Percentiles rank a stretch among this genome's conserved stretches.
phyloP scores from a whole-genome alignment of 2,888 invertebrate genomes.

The Tromatobia lineatoria region DNA sequence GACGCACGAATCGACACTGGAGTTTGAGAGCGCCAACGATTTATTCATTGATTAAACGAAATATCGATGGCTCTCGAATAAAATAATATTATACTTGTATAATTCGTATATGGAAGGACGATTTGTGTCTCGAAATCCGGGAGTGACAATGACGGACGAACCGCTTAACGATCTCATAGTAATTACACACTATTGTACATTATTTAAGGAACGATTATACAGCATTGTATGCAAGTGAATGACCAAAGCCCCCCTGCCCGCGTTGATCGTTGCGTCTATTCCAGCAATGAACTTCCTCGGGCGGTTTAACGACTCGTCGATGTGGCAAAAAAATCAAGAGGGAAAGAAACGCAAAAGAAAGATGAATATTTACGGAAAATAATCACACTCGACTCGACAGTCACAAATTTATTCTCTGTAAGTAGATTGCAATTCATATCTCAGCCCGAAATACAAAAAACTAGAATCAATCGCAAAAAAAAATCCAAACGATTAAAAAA shows the following conservation, averaged over 20 bases:
- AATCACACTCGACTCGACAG: slow-evolving; percentile 36
- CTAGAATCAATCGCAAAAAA: slow-evolving; percentile 30
- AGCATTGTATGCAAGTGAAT: slow-evolving; percentile 19
- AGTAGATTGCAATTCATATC: slow-evolving; percentile 44
- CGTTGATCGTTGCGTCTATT: slow-evolving; percentile 26
- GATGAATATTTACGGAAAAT: slow-evolving; percentile 16
- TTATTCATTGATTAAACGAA: slow-evolving; percentile 19
- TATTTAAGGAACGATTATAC: slow-evolving; percentile 43
- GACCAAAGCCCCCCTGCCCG: not conserved
- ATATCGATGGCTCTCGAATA: slow-evolving; percentile 39
- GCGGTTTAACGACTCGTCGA: slow-evolving; percentile 7
- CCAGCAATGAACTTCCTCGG: slow-evolving; percentile 14
- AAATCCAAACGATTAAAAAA: not conserved
- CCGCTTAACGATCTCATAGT: slow-evolving; percentile 61
- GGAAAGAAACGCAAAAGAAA: not conserved
- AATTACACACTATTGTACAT: slow-evolving; percentile 51
- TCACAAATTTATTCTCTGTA: slow-evolving; percentile 54
- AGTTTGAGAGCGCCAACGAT: slow-evolving; percentile 21
- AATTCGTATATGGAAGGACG: slow-evolving; percentile 31
- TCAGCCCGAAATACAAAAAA: slow-evolving; percentile 32
- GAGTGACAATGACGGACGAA: slow-evolving; percentile 25
- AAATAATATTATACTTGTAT: slow-evolving; percentile 22
- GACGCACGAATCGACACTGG: slow-evolving; percentile 31
- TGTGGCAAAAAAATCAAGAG: slow-evolving; percentile 14
- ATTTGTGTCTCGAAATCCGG: slow-evolving; percentile 34